phyloP scores from a whole-genome alignment of 1,140 invertebrate species.

The Mycetomoellerius zeteki region DNA sequence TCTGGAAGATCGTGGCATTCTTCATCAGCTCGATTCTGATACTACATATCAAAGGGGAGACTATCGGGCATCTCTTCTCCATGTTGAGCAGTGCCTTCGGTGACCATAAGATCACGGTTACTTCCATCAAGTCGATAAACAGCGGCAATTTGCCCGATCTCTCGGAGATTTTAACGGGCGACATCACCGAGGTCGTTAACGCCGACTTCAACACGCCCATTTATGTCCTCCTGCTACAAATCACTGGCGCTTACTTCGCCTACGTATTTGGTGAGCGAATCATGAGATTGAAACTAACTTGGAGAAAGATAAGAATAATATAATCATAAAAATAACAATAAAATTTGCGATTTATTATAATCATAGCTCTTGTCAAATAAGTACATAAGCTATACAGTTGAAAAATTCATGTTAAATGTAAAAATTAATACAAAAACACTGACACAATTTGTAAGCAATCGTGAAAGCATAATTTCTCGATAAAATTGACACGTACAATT shows the following conservation, averaged over 20 bases:
- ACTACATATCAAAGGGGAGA: slow-evolving; percentile 91
- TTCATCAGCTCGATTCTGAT: slow-evolving; percentile 92
- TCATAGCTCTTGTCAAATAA: background rate
- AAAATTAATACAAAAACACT: too few relatives aligned
- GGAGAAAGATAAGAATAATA: background rate
- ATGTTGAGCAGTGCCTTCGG: slow-evolving; percentile 92
- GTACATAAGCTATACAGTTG: background rate
- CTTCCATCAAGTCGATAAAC: slow-evolving; percentile 76
- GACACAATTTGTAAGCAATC: too few relatives aligned
- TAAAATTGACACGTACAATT: too few relatives aligned
- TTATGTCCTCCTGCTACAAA: slow-evolving; percentile 94
- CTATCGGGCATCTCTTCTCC: slow-evolving; percentile 92
- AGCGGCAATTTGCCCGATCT: slow-evolving; percentile 90
- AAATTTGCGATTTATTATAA: slow-evolving; percentile 9
- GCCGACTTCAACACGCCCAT: slow-evolving; percentile 91
- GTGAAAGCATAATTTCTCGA: too few relatives aligned
- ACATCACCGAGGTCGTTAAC: slow-evolving; percentile 90
- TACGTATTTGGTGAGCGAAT: slow-evolving; percentile 93
- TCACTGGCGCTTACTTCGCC: slow-evolving; percentile 94
- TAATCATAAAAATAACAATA: background rate
- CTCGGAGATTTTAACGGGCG: slow-evolving; percentile 90
- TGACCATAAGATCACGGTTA: slow-evolving; percentile 93
- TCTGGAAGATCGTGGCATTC: slow-evolving; percentile 96
- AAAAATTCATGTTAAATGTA: too few relatives aligned
- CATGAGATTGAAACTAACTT: background rate